phyloP scores from a whole-genome alignment of 2,888 invertebrate genomes.

The Lumbricus terrestris region DNA sequence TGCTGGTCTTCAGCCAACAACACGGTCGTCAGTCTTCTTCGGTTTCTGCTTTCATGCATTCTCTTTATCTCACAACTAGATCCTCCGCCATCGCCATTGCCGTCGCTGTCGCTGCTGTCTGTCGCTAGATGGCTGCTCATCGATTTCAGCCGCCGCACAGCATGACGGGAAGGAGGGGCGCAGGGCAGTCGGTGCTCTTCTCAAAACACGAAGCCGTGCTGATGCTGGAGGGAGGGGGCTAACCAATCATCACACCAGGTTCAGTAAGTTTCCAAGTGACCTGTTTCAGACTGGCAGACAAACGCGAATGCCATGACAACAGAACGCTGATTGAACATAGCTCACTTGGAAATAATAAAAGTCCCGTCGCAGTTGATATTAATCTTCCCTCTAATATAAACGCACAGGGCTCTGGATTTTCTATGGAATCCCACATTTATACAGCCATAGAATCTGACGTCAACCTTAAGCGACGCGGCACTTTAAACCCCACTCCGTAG shows the following conservation, averaged over 20 bases:
- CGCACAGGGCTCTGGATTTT: not conserved
- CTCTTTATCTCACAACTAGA: not conserved
- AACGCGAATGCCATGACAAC: not conserved
- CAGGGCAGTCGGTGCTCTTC: not conserved
- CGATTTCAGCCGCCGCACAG: not conserved
- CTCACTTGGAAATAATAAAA: not conserved
- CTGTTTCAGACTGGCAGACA: not conserved
- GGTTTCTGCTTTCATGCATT: not conserved
- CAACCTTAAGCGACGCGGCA: not conserved
- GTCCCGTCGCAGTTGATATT: not conserved
- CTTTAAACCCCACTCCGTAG: not conserved
- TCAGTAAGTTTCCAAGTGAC: not conserved
- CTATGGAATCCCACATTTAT: not conserved
- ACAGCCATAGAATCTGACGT: not conserved
- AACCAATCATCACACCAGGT: not conserved
- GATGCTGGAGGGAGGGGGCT: not conserved
- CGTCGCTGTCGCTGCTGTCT: not conserved
- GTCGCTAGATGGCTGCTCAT: slow-evolving; percentile 3
- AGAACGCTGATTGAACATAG: not conserved
- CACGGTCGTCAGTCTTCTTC: not conserved
- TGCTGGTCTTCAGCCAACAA: not conserved
- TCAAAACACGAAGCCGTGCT: not conserved
- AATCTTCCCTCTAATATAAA: too few relatives aligned
- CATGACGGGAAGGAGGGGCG: slow-evolving; percentile 3
- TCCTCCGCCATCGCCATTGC: not conserved